Base-by-base conservation (phyloP, 2,113 vertebrate species). In the Sander vitreus region DNA sequence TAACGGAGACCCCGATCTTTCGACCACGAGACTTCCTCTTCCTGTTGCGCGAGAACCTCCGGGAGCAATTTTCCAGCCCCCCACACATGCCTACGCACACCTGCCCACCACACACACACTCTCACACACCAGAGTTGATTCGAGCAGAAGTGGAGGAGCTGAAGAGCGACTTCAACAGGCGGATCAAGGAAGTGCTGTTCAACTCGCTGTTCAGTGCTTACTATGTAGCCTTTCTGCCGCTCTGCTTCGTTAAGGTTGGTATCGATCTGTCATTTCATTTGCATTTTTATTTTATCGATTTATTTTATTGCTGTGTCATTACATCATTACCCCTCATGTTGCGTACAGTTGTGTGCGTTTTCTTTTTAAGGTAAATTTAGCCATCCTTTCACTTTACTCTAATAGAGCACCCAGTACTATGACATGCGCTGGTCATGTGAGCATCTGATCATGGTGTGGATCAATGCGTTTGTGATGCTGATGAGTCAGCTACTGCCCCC, bases 401-500 rank as follows among this genome's bases (percentile, higher is more conserved):
- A 21, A 19, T 94, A 99, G 98, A 99, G 98, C 89, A 99, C 98
- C 0, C 98, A 99, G 95, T 99, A 99, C 95, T 99, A 99, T 2
- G 98, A 99, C 94, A 99, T 99, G 98, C 97, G 98, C 81, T 99
- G 98, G 98, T 99, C 98, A 13, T 99, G 98, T n/a, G 98, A 99
- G 92, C 98, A 99, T 87, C 96, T 99, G 89, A 98, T 99, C 91
- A 99, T 99, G 98, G 98, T 99, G 91, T 99, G 98, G 98, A 98
- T 99, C 95, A 99, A 99, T 23, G 98, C 98, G n/a, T 99, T 99
- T 55, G 98, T 99, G 88, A 99, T 99, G 98, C 95, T 99, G 77
- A 99, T 97, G 93, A 98, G 97, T 5, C 98, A 99, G 77, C 94
- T 99, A 90, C 95, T 99, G 69, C 98, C 98, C 2, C 97, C 98